A percentile compares a stretch with the other conserved stretches of the same genome.
Conservation (phyloP, 2,113 vertebrate genomes). For the Quiscalus mexicanus region DNA sequence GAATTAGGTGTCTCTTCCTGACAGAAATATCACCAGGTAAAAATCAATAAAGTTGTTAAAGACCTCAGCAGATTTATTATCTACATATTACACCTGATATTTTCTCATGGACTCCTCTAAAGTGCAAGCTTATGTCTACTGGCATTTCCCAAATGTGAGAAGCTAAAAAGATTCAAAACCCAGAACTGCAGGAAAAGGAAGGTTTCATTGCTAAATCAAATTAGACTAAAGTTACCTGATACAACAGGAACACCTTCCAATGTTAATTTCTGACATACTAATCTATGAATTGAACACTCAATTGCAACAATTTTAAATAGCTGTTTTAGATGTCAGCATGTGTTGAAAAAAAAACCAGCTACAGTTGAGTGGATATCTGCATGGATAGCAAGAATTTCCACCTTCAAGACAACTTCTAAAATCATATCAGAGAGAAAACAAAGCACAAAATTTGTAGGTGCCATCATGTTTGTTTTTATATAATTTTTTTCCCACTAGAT, state of each 20-base stretch:
- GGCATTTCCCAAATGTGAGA: constrained; percentile 66
- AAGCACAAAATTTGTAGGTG: not conserved
- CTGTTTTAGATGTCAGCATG: not conserved
- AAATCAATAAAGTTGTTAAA: constrained; percentile 64
- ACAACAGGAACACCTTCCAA: constrained; percentile 13
- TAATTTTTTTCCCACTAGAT: not conserved
- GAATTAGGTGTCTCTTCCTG: constrained; percentile 49
- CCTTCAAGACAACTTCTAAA: not conserved
- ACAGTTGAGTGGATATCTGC: not conserved
- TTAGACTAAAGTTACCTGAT: not conserved
- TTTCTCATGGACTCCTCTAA: constrained; percentile 38
- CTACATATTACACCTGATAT: constrained; percentile 59
- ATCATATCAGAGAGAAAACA: not conserved
- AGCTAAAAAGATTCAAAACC: constrained; percentile 41
- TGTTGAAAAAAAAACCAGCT: not conserved
- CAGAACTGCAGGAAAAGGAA: constrained; percentile 2
- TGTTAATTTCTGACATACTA: constrained; percentile 17
- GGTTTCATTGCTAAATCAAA: constrained; percentile 14
- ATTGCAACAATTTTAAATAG: not conserved
- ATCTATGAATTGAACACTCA: not conserved
- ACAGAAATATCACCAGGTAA: constrained; percentile 68
- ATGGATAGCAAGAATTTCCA: not conserved
- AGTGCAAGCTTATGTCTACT: constrained; percentile 68
- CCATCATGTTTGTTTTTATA: not conserved
- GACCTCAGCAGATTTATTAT: constrained; percentile 52